These are phyloP conservation scores for Gallinago stenura DNA, from an alignment of 2,797 vertebrate genomes.

Conservation along the genomic window DNA sequence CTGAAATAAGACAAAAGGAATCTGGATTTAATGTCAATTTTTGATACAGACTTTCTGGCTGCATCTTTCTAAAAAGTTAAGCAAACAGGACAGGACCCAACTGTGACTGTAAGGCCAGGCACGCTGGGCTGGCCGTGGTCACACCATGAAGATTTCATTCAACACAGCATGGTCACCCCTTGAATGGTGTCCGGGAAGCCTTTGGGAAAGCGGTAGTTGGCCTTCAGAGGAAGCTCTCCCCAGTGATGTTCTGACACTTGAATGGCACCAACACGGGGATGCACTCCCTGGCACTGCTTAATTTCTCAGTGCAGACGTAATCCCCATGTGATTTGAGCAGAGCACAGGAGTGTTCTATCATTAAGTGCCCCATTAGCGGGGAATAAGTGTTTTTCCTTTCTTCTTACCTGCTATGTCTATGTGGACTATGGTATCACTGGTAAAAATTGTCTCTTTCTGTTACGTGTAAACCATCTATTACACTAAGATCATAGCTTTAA, in stretches of 20 bases:
- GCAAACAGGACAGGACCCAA: not conserved
- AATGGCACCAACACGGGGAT: not conserved
- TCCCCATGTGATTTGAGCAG: not conserved
- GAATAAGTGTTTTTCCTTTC: not conserved
- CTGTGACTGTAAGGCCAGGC: not conserved
- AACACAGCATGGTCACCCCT: rapidly evolving
- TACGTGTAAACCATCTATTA: not conserved
- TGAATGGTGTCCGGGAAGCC: not conserved
- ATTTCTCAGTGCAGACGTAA: not conserved
- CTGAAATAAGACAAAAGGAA: not conserved
- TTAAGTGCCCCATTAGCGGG: not conserved
- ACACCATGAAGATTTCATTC: not conserved
- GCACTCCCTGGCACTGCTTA: not conserved
- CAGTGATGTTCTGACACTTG: not conserved
- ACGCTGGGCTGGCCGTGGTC: not conserved
- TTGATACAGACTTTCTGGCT: not conserved
- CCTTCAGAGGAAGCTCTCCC: not conserved
- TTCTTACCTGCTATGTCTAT: not conserved
- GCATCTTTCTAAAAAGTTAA: not conserved
- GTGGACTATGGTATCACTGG: not conserved
- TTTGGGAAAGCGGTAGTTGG: not conserved
- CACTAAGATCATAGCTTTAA: not conserved
- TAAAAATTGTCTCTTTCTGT: not conserved
- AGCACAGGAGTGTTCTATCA: rapidly evolving
- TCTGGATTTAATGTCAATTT: not conserved